Conservation (phyloP, 2,113 vertebrate genomes). For the Copsychus sechellarum region DNA sequence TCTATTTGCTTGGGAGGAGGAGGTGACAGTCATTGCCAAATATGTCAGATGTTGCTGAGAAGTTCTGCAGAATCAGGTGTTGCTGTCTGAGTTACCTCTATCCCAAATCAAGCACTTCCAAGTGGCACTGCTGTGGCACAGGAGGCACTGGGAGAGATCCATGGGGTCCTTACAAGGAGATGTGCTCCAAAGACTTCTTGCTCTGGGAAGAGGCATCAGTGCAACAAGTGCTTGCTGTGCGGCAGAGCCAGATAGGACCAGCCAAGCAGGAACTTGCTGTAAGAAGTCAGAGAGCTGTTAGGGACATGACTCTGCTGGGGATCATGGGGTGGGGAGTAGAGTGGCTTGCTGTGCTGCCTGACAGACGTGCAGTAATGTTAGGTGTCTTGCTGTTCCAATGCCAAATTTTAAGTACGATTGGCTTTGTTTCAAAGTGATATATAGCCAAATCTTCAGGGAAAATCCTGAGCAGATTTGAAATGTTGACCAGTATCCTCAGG, state of each 20-base stretch:
- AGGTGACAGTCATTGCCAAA: not conserved
- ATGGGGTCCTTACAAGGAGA: rapidly evolving
- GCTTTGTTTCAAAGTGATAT: not conserved
- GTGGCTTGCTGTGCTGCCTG: not conserved
- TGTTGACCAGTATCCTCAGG: not conserved
- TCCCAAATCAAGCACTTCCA: not conserved
- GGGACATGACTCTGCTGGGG: not conserved
- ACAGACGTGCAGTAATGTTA: not conserved
- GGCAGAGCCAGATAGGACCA: not conserved
- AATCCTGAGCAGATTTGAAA: not conserved
- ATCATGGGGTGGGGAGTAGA: not conserved
- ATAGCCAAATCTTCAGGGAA: not conserved
- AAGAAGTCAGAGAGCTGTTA: not conserved
- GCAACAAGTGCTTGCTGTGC: not conserved
- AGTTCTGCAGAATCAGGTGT: not conserved
- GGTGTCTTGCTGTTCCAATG: not conserved
- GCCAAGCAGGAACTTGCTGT: not conserved
- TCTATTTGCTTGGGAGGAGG: not conserved
- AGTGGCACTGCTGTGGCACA: not conserved
- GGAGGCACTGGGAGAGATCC: not conserved
- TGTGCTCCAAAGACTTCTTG: not conserved
- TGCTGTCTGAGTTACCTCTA: not conserved
- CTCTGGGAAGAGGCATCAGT: not conserved
- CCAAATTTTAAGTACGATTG: not conserved
- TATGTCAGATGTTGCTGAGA: not conserved